Conservation (phyloP, 2,888 invertebrate species). For the Plebejus anna region DNA sequence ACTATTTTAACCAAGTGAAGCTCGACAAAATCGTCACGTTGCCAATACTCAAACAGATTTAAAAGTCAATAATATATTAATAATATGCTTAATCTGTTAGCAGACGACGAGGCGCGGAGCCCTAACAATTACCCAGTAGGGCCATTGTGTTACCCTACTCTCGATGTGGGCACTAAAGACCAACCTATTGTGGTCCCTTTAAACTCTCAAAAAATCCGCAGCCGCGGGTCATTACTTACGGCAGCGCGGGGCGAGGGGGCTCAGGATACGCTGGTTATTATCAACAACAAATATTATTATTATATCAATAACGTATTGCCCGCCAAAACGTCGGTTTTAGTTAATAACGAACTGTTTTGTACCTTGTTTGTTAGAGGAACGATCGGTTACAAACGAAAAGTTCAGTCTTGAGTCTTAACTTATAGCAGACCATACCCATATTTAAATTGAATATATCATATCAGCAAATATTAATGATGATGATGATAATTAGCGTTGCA, state of each 20-base stretch:
- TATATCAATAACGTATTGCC: slow-evolving; percentile 78
- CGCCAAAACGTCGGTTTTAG: slow-evolving; percentile 63
- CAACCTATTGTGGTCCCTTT: slow-evolving; percentile 47
- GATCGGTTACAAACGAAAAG: background rate
- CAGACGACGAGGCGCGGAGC: slow-evolving; percentile 76
- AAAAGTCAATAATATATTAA: slow-evolving; percentile 30
- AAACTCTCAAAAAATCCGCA: slow-evolving; percentile 44
- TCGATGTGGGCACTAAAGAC: slow-evolving; percentile 67
- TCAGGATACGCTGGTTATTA: slow-evolving; percentile 51
- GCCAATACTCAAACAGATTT: slow-evolving; percentile 9
- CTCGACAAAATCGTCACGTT: background rate
- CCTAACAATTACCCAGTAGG: slow-evolving; percentile 77
- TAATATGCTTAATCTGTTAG: slow-evolving; percentile 51
- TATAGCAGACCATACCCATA: background rate
- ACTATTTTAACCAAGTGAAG: background rate
- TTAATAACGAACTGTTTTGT: slow-evolving; percentile 56
- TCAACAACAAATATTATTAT: slow-evolving; percentile 77
- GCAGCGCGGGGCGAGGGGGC: slow-evolving; percentile 44
- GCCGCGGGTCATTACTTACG: slow-evolving; percentile 35
- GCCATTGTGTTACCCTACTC: slow-evolving; percentile 75
- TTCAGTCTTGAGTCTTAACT: background rate
- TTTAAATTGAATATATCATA: background rate
- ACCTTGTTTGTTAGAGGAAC: slow-evolving; percentile 30
- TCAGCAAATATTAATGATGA: background rate
- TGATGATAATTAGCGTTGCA: background rate